These are phyloP conservation scores for Rhyacophila evoluta DNA, from an alignment of 2,888 invertebrate species.

Conservation along the genomic window DNA sequence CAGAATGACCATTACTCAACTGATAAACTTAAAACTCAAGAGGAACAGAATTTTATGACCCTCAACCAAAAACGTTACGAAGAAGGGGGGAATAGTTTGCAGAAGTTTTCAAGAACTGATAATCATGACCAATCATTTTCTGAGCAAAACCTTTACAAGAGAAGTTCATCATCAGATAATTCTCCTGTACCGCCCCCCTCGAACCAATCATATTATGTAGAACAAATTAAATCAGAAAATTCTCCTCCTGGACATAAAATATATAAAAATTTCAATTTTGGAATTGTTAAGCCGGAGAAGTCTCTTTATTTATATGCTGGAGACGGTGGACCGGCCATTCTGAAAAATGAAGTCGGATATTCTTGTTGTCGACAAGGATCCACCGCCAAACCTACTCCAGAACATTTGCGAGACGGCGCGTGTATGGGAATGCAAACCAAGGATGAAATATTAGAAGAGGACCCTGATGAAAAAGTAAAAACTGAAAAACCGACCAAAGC, in stretches of 20 bases:
- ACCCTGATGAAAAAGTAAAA: conserved; percentile 66
- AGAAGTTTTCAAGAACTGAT: conserved; percentile 41
- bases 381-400: conserved; percentile 78
- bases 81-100: conserved; percentile 23
- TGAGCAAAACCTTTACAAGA: conserved; percentile 28
- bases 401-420: conserved; percentile 79
- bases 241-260: conserved; percentile 70
- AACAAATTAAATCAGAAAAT: conserved; percentile 70
- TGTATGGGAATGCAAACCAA: conserved; percentile 79
- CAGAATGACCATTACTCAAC: neutral
- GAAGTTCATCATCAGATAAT: conserved; percentile 2
- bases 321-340: conserved; percentile 76
- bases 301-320: conserved; percentile 73
- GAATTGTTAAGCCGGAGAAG: conserved; percentile 62
- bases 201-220: conserved; percentile 67
- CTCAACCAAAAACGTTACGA: conserved; percentile 37
- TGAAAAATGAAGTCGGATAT: conserved; percentile 75
- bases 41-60: conserved; percentile 10
- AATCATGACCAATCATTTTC: conserved; percentile 33
- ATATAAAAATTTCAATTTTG: conserved; percentile 66
- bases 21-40: conserved; percentile 12
- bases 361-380: conserved; percentile 82
- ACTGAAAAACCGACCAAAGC: conserved; percentile 61
- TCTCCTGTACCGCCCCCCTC: conserved; percentile 38
- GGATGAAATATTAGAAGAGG: conserved; percentile 76